phyloP scores from a whole-genome alignment of 1,140 invertebrate species.

The Caenorhabditis briggsae region DNA sequence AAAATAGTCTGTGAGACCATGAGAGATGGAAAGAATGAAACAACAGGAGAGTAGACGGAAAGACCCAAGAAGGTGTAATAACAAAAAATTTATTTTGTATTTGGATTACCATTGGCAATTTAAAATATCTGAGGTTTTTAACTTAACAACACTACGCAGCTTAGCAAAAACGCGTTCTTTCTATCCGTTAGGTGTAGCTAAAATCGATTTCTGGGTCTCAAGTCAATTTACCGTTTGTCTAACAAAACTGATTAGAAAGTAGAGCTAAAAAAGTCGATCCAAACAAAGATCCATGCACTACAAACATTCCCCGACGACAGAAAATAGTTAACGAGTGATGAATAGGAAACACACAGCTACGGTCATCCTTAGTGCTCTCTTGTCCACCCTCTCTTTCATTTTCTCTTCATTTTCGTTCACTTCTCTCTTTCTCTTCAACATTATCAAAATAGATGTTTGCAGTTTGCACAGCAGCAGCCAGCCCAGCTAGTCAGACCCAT shows the following conservation, averaged over 20 bases:
- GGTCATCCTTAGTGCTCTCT: conserved; percentile 3
- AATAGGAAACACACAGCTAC: conserved; percentile 43
- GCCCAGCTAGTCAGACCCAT: conserved; percentile 27
- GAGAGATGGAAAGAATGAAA: conserved; percentile 30
- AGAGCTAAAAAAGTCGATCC: too few relatives aligned
- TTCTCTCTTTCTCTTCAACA: conserved; percentile 12
- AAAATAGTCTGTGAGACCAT: neutral
- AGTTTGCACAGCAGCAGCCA: conserved; percentile 51
- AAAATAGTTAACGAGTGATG: neutral
- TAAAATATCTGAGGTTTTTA: too few relatives aligned
- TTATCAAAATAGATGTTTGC: conserved; percentile 54
- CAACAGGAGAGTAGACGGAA: neutral
- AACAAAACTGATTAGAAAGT: too few relatives aligned
- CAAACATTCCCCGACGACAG: neutral
- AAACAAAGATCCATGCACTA: neutral
- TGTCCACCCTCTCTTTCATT: neutral
- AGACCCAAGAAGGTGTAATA: conserved; percentile 14
- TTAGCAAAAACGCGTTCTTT: too few relatives aligned
- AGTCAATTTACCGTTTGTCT: too few relatives aligned
- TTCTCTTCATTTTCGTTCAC: neutral
- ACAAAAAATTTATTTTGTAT: neutral
- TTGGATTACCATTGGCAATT: too few relatives aligned
- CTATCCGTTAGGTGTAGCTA: too few relatives aligned
- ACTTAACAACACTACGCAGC: too few relatives aligned
- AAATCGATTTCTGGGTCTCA: too few relatives aligned